Evolutionary conservation across 2,888 invertebrate species (phyloP), one percentile per base, ranked within the genome.

Genomic region (Apamea sordens): DNA sequence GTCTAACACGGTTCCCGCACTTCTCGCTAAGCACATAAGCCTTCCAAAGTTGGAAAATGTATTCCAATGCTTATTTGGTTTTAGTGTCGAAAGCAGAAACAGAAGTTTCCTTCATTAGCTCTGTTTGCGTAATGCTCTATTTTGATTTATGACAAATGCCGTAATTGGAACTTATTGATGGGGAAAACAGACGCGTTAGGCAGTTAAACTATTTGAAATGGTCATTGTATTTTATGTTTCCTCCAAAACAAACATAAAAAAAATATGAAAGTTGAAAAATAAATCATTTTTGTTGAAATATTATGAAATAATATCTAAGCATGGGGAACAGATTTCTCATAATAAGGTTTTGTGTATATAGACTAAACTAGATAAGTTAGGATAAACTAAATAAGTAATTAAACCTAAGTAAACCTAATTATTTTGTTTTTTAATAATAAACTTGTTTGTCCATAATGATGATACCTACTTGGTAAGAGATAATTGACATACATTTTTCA

Each of bases 101-200:
- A 77, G 72, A 73, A 68, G 71, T 77, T 82, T 50, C 64, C 64
- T 77, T 77, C 71, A 79, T 84, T 88, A 79, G 64, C 44, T 32
- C 11, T 73, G 61, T 74, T 85, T 76, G 71, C 50, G 59, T n/a
- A 82, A 85, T 47, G 44, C 24, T 59, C n/a, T 65, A 41, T 79
- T 87, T 74, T 87, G 88, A 87, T 83, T 87, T 85, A 87, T 76
- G 44, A 36, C 61, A 71, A 44, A 72, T 28, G 24, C 65, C 76
- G 18, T 63, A 61, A 65, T 85, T 64, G n/a, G 67, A 53, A 70
- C 28, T 53, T 13, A 44, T 61, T 61, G 50, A 68, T 59, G 61
- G 44, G 41, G 61, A 67, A 65, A 71, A 77, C 59, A 56, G 2
- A 67, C 47, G 21, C 10, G 47, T 24, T 32, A 32, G 61, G 64